Percentiles rank a stretch among this genome's conserved stretches.
These are phyloP conservation scores for Planococcus citri DNA, from an alignment of 1,140 invertebrate genomes.

Conservation along the genomic window DNA sequence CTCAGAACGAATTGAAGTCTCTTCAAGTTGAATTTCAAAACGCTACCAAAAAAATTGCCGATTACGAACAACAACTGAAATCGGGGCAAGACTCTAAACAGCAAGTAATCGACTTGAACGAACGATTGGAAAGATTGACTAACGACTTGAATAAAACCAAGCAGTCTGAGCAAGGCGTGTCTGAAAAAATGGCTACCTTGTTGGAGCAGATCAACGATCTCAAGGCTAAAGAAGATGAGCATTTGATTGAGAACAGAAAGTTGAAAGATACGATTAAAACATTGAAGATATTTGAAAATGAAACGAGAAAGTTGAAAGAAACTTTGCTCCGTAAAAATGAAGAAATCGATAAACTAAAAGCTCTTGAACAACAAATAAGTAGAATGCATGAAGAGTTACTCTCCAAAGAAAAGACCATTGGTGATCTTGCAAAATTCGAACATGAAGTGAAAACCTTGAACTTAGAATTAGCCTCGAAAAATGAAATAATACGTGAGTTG, in stretches of 20 bases:
- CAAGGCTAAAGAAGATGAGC: background rate
- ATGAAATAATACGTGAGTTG: background rate
- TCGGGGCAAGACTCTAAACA: background rate
- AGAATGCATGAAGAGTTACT: background rate
- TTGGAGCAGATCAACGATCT: constrained; percentile 1
- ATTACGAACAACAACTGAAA: background rate
- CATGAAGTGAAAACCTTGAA: background rate
- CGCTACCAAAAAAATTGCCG: background rate
- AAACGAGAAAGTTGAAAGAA: background rate
- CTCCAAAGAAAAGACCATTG: background rate
- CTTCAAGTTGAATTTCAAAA: background rate
- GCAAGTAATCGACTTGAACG: background rate
- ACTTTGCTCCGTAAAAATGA: background rate
- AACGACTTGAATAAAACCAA: background rate
- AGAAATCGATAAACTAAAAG: background rate
- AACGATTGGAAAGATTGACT: background rate
- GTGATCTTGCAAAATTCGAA: background rate
- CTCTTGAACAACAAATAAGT: background rate
- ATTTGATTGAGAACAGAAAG: background rate
- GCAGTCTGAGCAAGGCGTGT: background rate
- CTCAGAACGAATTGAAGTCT: background rate
- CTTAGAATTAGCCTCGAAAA: background rate
- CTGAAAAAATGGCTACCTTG: background rate
- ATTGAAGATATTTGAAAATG: background rate
- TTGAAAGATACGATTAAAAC: background rate